Percentiles rank a stretch among this genome's conserved stretches.
Evolutionary conservation across 2,113 vertebrate genomes (phyloP).

Genomic region (Aplodontia rufa): DNA sequence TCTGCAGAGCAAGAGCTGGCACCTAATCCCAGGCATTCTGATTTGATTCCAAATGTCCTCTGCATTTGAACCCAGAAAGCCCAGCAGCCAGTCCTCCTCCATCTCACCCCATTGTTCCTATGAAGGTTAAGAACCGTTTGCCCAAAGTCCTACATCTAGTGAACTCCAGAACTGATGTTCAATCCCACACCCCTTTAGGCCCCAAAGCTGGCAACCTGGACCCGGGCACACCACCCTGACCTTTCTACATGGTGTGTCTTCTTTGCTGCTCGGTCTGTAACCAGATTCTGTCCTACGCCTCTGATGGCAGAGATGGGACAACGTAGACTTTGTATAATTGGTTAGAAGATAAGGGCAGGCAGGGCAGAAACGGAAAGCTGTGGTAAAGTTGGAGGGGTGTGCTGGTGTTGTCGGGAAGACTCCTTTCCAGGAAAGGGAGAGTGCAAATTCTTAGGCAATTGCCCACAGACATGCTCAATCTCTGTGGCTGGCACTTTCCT

Average conservation of each 20-base stretch:
- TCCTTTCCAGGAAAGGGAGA: background rate
- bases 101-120: background rate
- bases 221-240: accelerated
- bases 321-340: background rate
- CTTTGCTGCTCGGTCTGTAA: background rate
- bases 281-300: background rate
- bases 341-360: background rate
- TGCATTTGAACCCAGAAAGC: background rate
- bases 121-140: background rate
- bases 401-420: background rate
- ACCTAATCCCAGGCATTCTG: background rate
- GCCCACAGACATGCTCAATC: background rate
- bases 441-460: background rate
- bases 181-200: background rate
- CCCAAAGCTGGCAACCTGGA: background rate
- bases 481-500: background rate
- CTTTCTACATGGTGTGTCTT: background rate
- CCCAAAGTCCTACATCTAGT: background rate
- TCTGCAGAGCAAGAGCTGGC: background rate
- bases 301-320: background rate
- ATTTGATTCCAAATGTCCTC: background rate
- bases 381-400: too few species aligned
- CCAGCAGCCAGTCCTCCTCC: background rate
- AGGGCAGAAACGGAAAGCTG: too few species aligned
- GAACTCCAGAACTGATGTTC: background rate